Evolutionary conservation across 2,797 vertebrate genomes (phyloP).

Genomic region (Artibeus jamaicensis): DNA sequence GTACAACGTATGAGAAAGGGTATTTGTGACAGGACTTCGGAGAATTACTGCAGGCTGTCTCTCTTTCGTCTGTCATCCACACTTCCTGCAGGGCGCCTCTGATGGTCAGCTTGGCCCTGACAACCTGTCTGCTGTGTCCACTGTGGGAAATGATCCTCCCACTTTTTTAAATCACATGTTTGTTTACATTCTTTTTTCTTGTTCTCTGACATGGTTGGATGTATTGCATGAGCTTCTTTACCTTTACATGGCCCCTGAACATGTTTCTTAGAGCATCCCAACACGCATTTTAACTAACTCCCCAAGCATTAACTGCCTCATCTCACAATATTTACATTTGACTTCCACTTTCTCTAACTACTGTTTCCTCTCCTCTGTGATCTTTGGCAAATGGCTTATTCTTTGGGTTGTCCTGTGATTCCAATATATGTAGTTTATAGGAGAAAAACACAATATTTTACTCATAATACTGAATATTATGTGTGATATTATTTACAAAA

Average conservation of each 20-base stretch:
- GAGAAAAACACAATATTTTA: neutral
- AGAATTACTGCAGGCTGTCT: neutral
- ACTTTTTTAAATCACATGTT: neutral
- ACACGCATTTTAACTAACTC: neutral
- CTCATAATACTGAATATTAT: neutral
- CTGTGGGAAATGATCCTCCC: neutral
- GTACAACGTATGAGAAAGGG: neutral
- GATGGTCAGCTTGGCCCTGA: neutral
- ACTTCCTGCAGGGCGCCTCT: neutral
- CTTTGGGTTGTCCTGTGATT: neutral
- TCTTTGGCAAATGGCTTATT: neutral
- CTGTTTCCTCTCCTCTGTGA: neutral
- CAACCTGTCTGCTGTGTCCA: accelerated
- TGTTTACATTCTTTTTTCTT: neutral
- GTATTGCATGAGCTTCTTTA: neutral
- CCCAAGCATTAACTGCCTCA: neutral
- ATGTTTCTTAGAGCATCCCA: neutral
- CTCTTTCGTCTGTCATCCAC: neutral
- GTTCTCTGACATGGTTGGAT: neutral
- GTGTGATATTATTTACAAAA: neutral
- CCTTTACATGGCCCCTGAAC: neutral
- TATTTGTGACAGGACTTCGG: neutral
- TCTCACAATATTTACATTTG: neutral
- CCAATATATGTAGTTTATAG: neutral
- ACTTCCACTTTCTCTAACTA: neutral